Conservation (phyloP, 2,113 vertebrate species). For the Salvelinus namaycush region DNA sequence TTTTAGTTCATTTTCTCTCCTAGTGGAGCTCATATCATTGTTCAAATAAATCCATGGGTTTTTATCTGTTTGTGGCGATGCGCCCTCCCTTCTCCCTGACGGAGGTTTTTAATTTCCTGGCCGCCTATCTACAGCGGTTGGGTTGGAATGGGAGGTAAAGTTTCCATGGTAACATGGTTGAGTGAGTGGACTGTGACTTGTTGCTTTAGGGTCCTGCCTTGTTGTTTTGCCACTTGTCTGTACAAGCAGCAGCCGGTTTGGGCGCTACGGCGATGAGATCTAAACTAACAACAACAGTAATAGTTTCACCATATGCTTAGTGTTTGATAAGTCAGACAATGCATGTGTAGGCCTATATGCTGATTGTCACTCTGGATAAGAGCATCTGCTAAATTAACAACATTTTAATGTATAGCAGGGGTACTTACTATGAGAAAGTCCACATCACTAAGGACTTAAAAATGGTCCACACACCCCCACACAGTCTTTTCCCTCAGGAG, state of each 20-base stretch:
- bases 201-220: conserved; percentile 13
- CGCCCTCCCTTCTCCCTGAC: conserved; percentile 28
- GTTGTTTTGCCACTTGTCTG: not conserved
- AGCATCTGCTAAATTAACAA: too few relatives aligned
- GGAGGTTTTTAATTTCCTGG: conserved; percentile 77
- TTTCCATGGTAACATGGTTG: conserved; percentile 40
- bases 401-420: too few relatives aligned
- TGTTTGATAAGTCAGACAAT: not conserved
- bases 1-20: conserved; percentile 63
- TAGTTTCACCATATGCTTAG: not conserved
- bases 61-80: conserved; percentile 65
- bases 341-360: too few relatives aligned
- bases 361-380: too few relatives aligned
- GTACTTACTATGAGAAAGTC: too few relatives aligned
- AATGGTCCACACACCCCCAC: too few relatives aligned
- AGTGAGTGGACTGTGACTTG: conserved; percentile 16
- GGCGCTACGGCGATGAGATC: not conserved
- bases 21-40: conserved; percentile 30
- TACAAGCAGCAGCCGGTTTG: not conserved
- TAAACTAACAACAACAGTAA: not conserved
- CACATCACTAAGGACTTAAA: too few relatives aligned
- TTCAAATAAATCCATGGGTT: conserved; percentile 67
- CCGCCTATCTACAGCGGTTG: conserved; percentile 52
- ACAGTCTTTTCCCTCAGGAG: too few relatives aligned
- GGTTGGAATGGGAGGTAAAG: not conserved